These are phyloP conservation scores for Pantherophis alleghaniensis DNA, from an alignment of 2,797 vertebrate species.

Conservation along the genomic window DNA sequence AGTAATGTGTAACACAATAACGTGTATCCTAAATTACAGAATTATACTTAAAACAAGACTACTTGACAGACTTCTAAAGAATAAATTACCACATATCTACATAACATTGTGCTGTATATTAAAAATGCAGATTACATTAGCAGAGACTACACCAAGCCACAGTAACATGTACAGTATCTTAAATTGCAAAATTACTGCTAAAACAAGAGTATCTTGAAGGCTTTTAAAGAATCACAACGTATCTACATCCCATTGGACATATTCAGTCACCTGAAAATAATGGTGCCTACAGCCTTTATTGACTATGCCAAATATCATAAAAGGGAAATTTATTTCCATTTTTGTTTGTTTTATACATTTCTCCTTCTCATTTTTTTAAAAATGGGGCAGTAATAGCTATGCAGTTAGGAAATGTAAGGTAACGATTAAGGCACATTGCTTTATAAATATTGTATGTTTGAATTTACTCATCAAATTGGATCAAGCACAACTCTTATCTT, in stretches of 20 bases:
- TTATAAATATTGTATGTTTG: constrained; percentile 21
- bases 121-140: neutral
- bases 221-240: neutral
- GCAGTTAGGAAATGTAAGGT: constrained; percentile 12
- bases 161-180: neutral
- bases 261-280: neutral
- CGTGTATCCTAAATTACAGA: neutral
- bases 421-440: constrained; percentile 19
- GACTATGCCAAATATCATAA: neutral
- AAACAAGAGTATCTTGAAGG: neutral
- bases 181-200: neutral
- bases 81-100: neutral
- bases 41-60: neutral
- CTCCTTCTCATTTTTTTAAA: neutral
- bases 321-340: constrained; percentile 6
- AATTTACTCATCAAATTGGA: constrained; percentile 5
- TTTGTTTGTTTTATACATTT: constrained; percentile 41
- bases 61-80: neutral
- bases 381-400: constrained; percentile 31
- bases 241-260: neutral
- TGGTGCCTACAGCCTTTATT: constrained; percentile 7
- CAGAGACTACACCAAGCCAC: neutral
- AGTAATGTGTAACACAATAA: neutral
- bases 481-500: constrained; percentile 24
- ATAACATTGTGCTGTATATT: neutral